Evolutionary conservation across 2,888 invertebrate genomes (phyloP).

Genomic region (Tetheella fluctuosa): DNA sequence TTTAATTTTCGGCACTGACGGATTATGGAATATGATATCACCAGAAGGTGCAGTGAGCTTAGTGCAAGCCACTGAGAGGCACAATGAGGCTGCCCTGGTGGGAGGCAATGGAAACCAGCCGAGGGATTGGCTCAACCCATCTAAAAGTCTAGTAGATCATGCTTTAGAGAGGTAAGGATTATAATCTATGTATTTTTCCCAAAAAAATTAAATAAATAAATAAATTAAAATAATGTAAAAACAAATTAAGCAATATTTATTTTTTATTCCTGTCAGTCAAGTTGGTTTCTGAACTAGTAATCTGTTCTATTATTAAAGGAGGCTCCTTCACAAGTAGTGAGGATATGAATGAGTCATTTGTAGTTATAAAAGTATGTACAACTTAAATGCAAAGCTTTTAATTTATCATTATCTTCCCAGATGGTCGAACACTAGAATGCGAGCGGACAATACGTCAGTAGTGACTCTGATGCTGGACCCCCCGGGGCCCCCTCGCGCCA

Average conservation of each 20-base stretch:
- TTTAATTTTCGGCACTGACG: constrained; percentile 97
- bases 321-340: no score
- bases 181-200: no score
- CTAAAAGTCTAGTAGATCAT: constrained; percentile 94
- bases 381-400: background rate
- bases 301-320: no score
- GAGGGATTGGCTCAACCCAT: constrained; percentile 93
- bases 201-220: no score
- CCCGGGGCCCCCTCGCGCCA: constrained; percentile 90
- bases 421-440: constrained; percentile 93
- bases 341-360: no score
- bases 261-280: no score
- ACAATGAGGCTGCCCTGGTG: constrained; percentile 88
- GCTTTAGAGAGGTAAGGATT: constrained; percentile 83
- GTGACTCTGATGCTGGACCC: constrained; percentile 96
- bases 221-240: no score
- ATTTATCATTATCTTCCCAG: constrained; percentile 51
- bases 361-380: no score
- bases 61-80: constrained; percentile 91
- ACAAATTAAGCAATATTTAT: no score
- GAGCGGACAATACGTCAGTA: constrained; percentile 98
- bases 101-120: constrained; percentile 71
- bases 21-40: constrained; percentile 97
- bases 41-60: constrained; percentile 92
- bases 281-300: no score